Evolutionary conservation across 2,888 invertebrate species (phyloP), one percentile per base, ranked within the genome.

Genomic region (Lithophane leautieri): DNA sequence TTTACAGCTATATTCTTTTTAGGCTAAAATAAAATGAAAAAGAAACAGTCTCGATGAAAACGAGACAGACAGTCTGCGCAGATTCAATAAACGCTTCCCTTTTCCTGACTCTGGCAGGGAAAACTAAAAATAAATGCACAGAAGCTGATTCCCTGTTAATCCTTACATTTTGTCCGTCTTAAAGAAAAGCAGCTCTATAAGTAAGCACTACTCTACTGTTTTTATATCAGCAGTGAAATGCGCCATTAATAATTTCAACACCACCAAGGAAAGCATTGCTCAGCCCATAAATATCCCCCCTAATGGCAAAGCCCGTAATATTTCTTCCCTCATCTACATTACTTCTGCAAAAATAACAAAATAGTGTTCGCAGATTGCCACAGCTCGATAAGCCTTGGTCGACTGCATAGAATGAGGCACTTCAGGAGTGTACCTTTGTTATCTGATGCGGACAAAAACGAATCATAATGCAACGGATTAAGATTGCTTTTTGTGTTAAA

Each of bases 321-420:
- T 93, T 94, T 94, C 93, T 94, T 92, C 90, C 90, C 90, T 94
- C 93, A 93, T 95, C 93, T 94, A 92, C 94, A 94, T 94, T 93
- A 94, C 93, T 94, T 93, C 93, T 94, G 94, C 93, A 94, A 95
- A 95, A 95, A 95, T 94, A 94, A 95, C 94, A 93, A 94, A 94
- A 94, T 94, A 94, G 93, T 93, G 91, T 91, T 92, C 92, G 90
- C 90, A 92, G 94, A 94, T 95, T 90, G 93, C 93, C 89, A 91
- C 88, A 90, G 85, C 88, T 88, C 89, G 95, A 95, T 96, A 95
- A 93, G 90, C 89, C 89, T 86, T 86, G 88, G 89, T 87, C 85
- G 89, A 92, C 92, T 93, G 94, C 94, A 94, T 94, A 92, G 93
- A 91, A 89, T 88, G 91, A 92, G 91, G 91, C 90, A 93, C 92